Evolutionary conservation across 1,140 invertebrate genomes (phyloP).

Genomic region (Drosophila bocki): DNA sequence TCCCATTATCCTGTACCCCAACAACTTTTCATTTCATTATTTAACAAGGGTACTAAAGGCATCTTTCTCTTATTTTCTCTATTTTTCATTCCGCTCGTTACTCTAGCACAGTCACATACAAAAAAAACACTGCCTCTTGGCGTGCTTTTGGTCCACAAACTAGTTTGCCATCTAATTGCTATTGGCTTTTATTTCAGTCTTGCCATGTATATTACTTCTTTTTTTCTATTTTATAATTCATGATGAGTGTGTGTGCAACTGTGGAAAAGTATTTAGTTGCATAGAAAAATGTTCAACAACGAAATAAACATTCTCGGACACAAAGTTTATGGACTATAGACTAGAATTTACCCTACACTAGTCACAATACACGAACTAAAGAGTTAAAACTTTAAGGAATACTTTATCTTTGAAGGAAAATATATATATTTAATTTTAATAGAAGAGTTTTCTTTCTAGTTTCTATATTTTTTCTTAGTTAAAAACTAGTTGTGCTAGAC

Average conservation of each 20-base stretch:
- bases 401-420: background rate
- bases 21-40: background rate
- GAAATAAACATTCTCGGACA: constrained; percentile 34
- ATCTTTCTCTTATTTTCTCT: constrained; percentile 13
- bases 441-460: background rate
- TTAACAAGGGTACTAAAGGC: background rate
- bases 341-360: background rate
- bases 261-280: constrained; percentile 56
- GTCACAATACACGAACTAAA: background rate
- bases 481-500: background rate
- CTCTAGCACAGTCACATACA: constrained; percentile 9
- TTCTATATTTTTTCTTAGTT: too few relatives aligned
- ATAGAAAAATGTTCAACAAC: constrained; percentile 47
- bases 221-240: constrained; percentile 21
- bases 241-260: constrained; percentile 20
- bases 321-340: background rate
- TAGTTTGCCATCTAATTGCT: constrained; percentile 69
- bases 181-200: constrained; percentile 54
- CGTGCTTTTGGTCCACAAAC: constrained; percentile 45
- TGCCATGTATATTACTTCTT: constrained; percentile 11
- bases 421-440: background rate
- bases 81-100: constrained; percentile 16
- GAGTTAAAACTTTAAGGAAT: background rate
- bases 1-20: background rate
- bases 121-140: background rate